Base-by-base conservation (phyloP, 2,113 vertebrate genomes). In the Phylloscopus trochiloides region DNA sequence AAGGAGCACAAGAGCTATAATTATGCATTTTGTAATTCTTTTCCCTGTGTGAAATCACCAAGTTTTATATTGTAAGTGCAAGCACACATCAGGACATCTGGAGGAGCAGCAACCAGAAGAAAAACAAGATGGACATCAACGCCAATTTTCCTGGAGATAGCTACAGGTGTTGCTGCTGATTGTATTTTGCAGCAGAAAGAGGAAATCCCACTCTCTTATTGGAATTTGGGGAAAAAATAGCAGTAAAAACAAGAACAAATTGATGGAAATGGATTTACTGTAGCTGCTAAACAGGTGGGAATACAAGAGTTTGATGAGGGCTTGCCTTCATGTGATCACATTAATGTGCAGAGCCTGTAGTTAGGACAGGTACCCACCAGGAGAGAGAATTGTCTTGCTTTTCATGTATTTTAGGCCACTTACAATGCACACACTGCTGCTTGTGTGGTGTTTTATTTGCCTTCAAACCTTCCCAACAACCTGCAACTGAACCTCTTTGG, bases 221-320 rank as follows among this genome's bases (percentile, higher is more conserved):
- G 17, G 3, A 15, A 87, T 45, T 20, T 8, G 4, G 13, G 2
- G 1, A n/a, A 42, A 48, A 28, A 6, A 2, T 6, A 48, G 6
- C 6, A 24, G 14, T 16, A 62, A 31, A 31, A 74, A 14, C 3
- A 58, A 71, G 48, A 71, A 12, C 1, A 67, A 71, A 50, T 48
- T 24, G 47, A 71, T 86, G 32, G 17, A 36, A 79, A 63, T 9
- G 2, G 5, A 28, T 86, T 79, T 31, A 40, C 4, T 31, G 0
- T 9, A 50, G 6, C 31, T 16, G 3, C n/a, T 65, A 29, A 76
- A 58, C 4, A 20, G 36, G 6, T 2, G 2, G 36, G 17, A 78
- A 47, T 3, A 20, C 9, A 45, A 47, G 21, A 38, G 7, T 38
- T 22, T 32, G 40, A 31, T 14, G 52, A 36, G 7, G 29, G 8